Evolutionary conservation across 2,797 vertebrate genomes (phyloP), one percentile per base, ranked within the genome.

Genomic region (Diplodus sargus): DNA sequence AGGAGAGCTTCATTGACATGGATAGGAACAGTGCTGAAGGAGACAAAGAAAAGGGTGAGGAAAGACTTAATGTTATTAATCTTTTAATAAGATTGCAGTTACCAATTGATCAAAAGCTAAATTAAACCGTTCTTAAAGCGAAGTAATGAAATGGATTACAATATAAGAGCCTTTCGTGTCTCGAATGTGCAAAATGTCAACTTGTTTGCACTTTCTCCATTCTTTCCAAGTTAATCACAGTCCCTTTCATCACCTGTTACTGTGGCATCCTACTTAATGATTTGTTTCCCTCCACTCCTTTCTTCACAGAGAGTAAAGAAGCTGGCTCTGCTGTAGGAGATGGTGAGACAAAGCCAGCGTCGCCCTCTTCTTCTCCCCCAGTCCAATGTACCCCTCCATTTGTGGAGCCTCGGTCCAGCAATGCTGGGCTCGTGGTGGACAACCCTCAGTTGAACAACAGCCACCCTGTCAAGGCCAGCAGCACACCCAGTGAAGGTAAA

Each of bases 31-130:
- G 70, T 43, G 43, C 74, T 60, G 94, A 91, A 64, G 91, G 90
- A 79, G 94, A 95, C 8, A 92, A 88, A 81, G 94, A 94, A 30
- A 91, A 85, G 52, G 94, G 94, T 95, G 42, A 88, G 81, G 18
- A 59, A 22, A 39, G 0, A 30, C 28, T 5, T 34, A 34, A 34
- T 34, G 7, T 34, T 34, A 34, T 34, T 34, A 34, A 34, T 34
- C 34, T 9, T 34, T 34, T 34, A 34, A 9, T 9, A 34, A 34
- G 34, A 34, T 34, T 34, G 20, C 59, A 43, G 39, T 61, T 43
- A 9, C 34, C 34, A 5, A 16, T 7, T 13, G 34, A 54, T n/a
- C 20, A 56, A 74, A 66, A 43, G 1, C 30, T 8, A 43, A 59
- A 42, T 49, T 30, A 3, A 16, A 48, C 28, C 12, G 28, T 39